Base-by-base conservation (phyloP, 2,113 vertebrate genomes). In the Petrocephalus zakoni region DNA sequence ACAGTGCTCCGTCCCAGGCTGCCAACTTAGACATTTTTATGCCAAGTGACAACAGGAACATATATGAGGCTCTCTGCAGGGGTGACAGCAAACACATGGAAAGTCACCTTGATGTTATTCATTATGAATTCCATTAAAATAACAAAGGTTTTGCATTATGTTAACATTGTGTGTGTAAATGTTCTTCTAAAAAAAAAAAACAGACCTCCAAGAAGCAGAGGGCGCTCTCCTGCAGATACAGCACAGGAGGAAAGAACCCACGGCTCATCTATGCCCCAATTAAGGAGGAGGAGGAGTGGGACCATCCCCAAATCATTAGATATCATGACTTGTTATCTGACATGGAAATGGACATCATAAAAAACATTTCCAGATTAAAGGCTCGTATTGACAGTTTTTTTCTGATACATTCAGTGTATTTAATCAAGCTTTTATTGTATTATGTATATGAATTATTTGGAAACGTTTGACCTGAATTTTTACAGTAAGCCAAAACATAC, bases 241-340 rank as follows among this genome's bases (percentile, higher is more conserved):
- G 81, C 34, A 91, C 86, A 34, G 89, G 89, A 55, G 75, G 85
- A 47, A 83, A 89, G 22, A 90, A 89, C 13, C 90, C 89, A 9
- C 52, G 25, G 21, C 55, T 90, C 29, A 89, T 90, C 3, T 91
- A 89, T 34, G 87, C 87, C 51, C 89, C 91, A 8, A 55, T 90
- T 29, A 92, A 90, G 87, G 90, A 91, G 75, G 91, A 92, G 78
- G 89, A 90, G 49, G 91, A 92, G 49, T 93, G 93, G 92, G 89
- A 92, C 25, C 52, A 87, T 5, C 93, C 92, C 1, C 78, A 49
- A 19, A 92, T 93, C 15, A 55, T 88, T 42, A 89, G 91, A 89
- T 93, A 91, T 61, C 90, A 93, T 78, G 56, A 92, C 58, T 47
- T 92, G 4, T 15, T 91, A 13, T 90, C 92, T 29, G 86, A 89